These are phyloP conservation scores for Syngnathoides biaculeatus DNA, from an alignment of 2,113 vertebrate genomes.

Conservation along the genomic window DNA sequence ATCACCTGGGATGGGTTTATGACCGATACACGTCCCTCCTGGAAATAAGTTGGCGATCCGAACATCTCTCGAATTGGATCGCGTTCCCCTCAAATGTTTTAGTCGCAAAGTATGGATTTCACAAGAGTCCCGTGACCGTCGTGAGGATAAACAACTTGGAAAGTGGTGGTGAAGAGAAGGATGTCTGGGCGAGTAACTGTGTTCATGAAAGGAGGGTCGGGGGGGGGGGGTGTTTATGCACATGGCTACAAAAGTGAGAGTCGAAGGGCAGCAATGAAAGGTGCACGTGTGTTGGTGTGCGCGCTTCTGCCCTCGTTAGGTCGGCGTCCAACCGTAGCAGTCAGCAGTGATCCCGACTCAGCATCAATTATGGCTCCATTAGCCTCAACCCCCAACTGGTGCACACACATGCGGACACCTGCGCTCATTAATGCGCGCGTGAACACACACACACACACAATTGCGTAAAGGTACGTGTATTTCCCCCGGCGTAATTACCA, in stretches of 20 bases:
- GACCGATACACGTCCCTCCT: no score
- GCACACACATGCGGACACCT: constrained; percentile 47
- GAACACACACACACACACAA: neutral
- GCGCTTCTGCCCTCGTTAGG: constrained; percentile 52
- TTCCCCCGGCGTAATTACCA: neutral
- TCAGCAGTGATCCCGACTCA: constrained; percentile 72
- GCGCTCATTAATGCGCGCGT: constrained; percentile 42
- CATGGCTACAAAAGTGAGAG: constrained; percentile 56
- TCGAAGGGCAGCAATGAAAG: constrained; percentile 33
- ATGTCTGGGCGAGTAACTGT: constrained; percentile 51
- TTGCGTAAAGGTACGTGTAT: neutral
- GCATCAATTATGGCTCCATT: constrained; percentile 74
- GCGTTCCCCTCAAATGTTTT: no score
- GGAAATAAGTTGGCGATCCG: no score
- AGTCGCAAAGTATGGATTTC: no score
- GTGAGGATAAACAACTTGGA: no score
- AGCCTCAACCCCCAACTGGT: constrained; percentile 65
- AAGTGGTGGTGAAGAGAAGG: constrained; percentile 25
- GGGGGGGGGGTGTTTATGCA: no score
- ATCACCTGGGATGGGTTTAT: no score
- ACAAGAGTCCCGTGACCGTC: no score
- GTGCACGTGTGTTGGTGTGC: constrained; percentile 18
- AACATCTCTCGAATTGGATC: no score
- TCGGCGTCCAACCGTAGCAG: constrained; percentile 61
- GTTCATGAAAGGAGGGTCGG: constrained; percentile 58